Evolutionary conservation across 2,888 invertebrate genomes (phyloP), one percentile per base, ranked within the genome.

Genomic region (Bunonema sp.): DNA sequence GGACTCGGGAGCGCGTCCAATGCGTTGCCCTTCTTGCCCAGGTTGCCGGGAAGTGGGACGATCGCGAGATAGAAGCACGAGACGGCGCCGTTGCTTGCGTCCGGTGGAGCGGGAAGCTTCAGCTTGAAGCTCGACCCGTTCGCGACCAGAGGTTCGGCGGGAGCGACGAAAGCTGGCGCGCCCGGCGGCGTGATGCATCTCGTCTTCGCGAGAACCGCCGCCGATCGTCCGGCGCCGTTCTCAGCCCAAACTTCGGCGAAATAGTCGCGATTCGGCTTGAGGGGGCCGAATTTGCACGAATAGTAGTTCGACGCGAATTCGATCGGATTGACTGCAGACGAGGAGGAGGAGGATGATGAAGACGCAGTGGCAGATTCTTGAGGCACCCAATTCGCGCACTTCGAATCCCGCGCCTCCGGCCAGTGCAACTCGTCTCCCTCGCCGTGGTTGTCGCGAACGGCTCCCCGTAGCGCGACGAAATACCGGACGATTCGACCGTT

Each of bases 61-160:
- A 67, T 50, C 2, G 67, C 67, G 23, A 68, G 44, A 42, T 67
- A 67, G 44, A 59, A 67, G 34, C 67, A 59, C 50, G 50, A 55
- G 10, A 65, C 64, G 7, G 65, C 65, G 8, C 65, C 65, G 41
- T 66, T 65, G n/a, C 43, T 54, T 34, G 66, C 61, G 33, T 60
- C 55, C 5, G 63, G 59, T n/a, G 41, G 42, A 5, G 19, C 16
- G 10, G 37, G 26, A 34, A 65, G 64, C 16, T 33, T 21, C 32
- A 65, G 42, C 3, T 43, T 42, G 46, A 65, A 63, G 1, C 61
- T 56, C 3, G 65, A 55, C 15, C 42, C 47, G 37, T 66, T 66
- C 21, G 44, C 37, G 2, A 54, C 47, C 4, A 32, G 7, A 4
- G 57, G 44, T 15, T 37, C 31, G 3, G 65, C 63, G 15, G 54